Evolutionary conservation across 2,797 vertebrate species (phyloP).

Genomic region (Cuculus canorus): DNA sequence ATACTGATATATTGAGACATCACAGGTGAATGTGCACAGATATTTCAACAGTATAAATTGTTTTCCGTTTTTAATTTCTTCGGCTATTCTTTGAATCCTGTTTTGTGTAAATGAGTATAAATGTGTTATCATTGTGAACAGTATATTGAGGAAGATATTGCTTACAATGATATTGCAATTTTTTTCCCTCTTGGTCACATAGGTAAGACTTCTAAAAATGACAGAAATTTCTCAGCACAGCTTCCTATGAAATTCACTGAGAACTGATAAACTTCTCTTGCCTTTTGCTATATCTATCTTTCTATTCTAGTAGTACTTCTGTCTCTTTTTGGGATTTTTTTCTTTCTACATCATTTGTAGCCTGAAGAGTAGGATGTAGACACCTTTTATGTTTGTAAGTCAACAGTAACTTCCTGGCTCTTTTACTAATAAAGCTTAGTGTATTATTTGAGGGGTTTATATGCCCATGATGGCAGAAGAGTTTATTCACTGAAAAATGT

Average conservation of each 20-base stretch:
- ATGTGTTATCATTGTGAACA: neutral
- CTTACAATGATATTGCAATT: neutral
- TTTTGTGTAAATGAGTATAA: neutral
- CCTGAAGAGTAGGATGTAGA: neutral
- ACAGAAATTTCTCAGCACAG: neutral
- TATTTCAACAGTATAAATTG: neutral
- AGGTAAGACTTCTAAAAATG: neutral
- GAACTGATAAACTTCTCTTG: neutral
- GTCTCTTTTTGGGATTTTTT: neutral
- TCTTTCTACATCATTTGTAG: neutral
- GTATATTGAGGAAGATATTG: neutral
- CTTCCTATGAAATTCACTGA: neutral
- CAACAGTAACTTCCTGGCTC: neutral
- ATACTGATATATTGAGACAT: neutral
- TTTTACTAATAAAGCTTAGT: neutral
- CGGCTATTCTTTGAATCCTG: neutral
- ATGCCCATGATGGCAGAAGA: neutral
- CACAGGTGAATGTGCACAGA: neutral
- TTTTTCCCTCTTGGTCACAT: neutral
- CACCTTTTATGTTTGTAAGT: neutral
- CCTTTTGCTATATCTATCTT: neutral
- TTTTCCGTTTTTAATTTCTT: neutral
- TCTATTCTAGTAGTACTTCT: neutral
- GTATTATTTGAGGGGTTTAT: neutral
- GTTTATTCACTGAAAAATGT: neutral